phyloP scores from a whole-genome alignment of 2,888 invertebrate species.

The Flexamia atlantica region DNA sequence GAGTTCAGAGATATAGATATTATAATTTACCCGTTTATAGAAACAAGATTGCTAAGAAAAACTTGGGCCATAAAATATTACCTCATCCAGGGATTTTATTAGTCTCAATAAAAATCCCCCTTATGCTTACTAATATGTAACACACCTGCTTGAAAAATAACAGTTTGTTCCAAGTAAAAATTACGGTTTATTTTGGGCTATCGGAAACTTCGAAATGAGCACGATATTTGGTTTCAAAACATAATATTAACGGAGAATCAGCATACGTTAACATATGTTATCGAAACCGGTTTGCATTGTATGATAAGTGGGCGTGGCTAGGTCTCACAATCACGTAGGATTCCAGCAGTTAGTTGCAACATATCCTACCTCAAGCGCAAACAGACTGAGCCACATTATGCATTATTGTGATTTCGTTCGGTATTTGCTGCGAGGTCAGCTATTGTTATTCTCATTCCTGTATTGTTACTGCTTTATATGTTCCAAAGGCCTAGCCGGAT shows the following conservation, averaged over 20 bases:
- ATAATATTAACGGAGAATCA: not conserved
- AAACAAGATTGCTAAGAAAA: too few species aligned
- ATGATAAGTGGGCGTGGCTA: not conserved
- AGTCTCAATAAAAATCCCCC: too few species aligned
- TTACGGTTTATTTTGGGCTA: too few species aligned
- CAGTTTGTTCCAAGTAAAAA: too few species aligned
- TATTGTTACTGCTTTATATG: not conserved
- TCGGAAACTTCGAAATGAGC: too few species aligned
- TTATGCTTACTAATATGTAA: too few species aligned
- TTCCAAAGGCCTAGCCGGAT: not conserved
- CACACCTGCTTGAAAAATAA: too few species aligned
- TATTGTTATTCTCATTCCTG: not conserved
- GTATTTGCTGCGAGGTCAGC: not conserved
- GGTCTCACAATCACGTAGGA: not conserved
- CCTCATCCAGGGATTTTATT: too few species aligned
- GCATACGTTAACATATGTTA: not conserved
- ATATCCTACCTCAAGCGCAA: not conserved
- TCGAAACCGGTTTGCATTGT: not conserved
- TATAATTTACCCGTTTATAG: too few species aligned
- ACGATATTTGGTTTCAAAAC: not conserved
- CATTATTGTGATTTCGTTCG: not conserved
- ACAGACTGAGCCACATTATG: not conserved
- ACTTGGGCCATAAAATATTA: too few species aligned
- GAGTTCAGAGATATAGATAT: too few species aligned
- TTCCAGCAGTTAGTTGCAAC: not conserved